Evolutionary conservation across 30 jellyfish, hydroid and myxozoan species (phyloP), one percentile per base, ranked within the genome.

Genomic region (Sanderia malayensis): DNA sequence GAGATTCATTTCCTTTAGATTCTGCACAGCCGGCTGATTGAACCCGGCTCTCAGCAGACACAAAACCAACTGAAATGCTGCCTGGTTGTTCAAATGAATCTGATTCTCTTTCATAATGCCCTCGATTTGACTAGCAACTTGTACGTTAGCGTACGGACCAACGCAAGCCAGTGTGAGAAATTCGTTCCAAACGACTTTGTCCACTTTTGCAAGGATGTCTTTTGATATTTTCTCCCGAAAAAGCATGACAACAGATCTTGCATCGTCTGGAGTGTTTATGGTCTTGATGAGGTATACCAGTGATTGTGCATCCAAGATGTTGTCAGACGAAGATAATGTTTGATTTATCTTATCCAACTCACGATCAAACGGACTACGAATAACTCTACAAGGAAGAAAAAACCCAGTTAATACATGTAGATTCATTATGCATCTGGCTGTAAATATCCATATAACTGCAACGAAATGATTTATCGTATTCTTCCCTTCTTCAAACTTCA

Each of bases 121-220:
- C 8, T 76, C 79, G 17, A 76, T 23, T 49, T 76, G 87, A 67
- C 46, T 76, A 3, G 87, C 87, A 4, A 21, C 29, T 31, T 76
- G 87, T n/a, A 61, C 37, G 34, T 76, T 24, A 9, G 77, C 78
- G 28, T 34, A 61, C 15, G 86, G 86, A 24, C 87, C 80, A 49
- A 23, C 46, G 52, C 80, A 76, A 1, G 80, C 37, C 46, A 59
- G 24, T 28, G 32, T 28, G 22, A 76, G 32, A 30, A 76, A 76
- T 19, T 44, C 73, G 33, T 76, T 76, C 87, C 87, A 76, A 8
- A 24, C 52, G 3, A 28, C 72, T 13, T 49, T 27, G n/a, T 47
- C 70, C 1, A 76, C 73, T 15, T 65, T 17, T 8, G 20, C 21
- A 18, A 76, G 61, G 34, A 62, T 52, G 22, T 61, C 30, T 29